Base-by-base conservation (phyloP, 1,140 invertebrate genomes). In the Pogonognathellus flavescens region DNA sequence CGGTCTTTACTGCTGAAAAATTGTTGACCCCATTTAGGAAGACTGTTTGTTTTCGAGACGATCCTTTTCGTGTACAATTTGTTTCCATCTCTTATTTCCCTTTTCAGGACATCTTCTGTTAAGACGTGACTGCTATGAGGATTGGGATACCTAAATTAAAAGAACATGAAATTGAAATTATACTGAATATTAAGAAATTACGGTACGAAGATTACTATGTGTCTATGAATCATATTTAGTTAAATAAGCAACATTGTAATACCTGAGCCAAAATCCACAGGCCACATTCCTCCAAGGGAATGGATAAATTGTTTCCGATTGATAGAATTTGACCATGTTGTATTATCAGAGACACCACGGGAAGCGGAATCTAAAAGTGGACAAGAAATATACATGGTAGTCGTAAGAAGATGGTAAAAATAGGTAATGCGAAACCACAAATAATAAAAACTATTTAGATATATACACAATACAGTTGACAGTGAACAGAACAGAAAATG, bases 1-100 rank as follows among this genome's bases (percentile, higher is more conserved):
- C 93, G 93, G 89, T 94, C 94, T 80, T 94, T 94, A 83, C 92
- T 94, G 14, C 55, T 59, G 87, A 97, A 94, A 89, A 98, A 96
- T 89, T 93, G 92, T 90, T 97, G 95, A 25, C 95, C 97, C 97
- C 97, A 98, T 92, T 97, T 97, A 25, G 97, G 97, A 59, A 97
- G 93, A 80, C 94, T 92, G 90, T 97, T 97, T 0, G 97, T 98
- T 91, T 99, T 99, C 0, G 95, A 96, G 1, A 99, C 90, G 4
- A 98, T 90, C 82, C 97, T 91, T 89, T 95, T 96, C 0, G 95
- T 95, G 89, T 96, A 94, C 2, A 98, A 91, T 90, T 95, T 94
- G 14, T 95, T 95, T 8, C 57, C 57, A 89, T 94, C 93, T 89
- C 92, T 93, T 2, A 97, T 91, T 91, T 95, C 93, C 88, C 97